phyloP scores from a whole-genome alignment of 2,797 vertebrate genomes.

The Acrocephalus scirpaceus region DNA sequence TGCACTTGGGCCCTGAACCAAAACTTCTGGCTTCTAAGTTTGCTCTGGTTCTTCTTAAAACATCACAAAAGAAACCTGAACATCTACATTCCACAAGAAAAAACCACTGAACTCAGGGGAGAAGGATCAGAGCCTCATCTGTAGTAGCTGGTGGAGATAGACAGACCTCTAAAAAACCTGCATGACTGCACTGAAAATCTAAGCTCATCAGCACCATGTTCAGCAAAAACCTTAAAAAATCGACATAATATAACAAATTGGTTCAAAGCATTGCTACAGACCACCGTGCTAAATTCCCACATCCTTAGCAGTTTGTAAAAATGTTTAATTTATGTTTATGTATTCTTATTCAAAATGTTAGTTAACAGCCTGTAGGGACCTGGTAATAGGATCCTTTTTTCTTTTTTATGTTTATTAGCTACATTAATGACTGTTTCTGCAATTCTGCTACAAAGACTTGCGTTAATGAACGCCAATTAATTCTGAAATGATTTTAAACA shows the following conservation, averaged over 20 bases:
- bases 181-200: neutral
- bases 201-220: slow-evolving; percentile 25
- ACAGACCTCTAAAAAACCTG: neutral
- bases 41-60: neutral
- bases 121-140: neutral
- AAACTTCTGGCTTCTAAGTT: neutral
- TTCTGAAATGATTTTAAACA: slow-evolving; percentile 87
- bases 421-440: slow-evolving; percentile 86
- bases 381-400: slow-evolving; percentile 82
- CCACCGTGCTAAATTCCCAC: slow-evolving; percentile 74
- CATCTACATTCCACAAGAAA: neutral
- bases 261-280: slow-evolving; percentile 68
- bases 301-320: slow-evolving; percentile 80
- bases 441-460: slow-evolving; percentile 82
- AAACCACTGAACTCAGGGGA: neutral
- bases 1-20: neutral
- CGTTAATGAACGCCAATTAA: slow-evolving; percentile 87
- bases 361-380: slow-evolving; percentile 83
- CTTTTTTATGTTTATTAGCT: slow-evolving; percentile 87
- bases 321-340: slow-evolving; percentile 83
- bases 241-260: slow-evolving; percentile 57
- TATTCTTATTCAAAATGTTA: slow-evolving; percentile 84
- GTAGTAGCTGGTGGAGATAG: neutral
- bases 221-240: slow-evolving; percentile 40
- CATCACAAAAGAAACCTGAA: neutral